Evolutionary conservation across 2,888 invertebrate species (phyloP).

Genomic region (Polietes domitor): DNA sequence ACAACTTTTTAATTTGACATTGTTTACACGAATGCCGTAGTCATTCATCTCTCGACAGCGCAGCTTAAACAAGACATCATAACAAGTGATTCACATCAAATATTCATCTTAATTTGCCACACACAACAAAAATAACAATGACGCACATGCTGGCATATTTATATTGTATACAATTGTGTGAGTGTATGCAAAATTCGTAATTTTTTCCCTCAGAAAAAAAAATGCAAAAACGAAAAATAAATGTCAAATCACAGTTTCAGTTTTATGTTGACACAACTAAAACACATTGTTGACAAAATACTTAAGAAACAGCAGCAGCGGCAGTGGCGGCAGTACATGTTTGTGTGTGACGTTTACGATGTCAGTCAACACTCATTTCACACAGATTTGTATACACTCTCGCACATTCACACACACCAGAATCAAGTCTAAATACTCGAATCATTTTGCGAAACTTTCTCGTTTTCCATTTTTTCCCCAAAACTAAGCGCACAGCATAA

Average conservation of each 20-base stretch:
- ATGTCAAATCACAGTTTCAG: neutral
- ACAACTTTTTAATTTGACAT: neutral
- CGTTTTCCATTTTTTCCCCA: constrained; percentile 5
- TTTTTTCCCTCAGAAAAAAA: neutral
- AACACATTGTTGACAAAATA: constrained; percentile 64
- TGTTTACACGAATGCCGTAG: neutral
- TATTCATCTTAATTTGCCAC: neutral
- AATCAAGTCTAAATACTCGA: neutral
- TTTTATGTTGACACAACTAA: constrained; percentile 32
- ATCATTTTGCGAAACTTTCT: constrained; percentile 21
- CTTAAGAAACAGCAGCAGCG: constrained; percentile 57
- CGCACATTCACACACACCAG: neutral
- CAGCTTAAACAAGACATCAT: neutral
- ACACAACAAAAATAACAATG: neutral
- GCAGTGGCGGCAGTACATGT: constrained; percentile 39
- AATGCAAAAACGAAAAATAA: neutral
- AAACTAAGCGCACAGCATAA: neutral
- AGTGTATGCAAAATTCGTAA: neutral
- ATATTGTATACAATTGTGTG: neutral
- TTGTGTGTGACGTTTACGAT: neutral
- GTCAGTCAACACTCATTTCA: neutral
- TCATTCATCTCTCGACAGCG: neutral
- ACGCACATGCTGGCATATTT: neutral
- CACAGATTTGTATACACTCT: too few species aligned
- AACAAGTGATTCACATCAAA: constrained; percentile 5